Evolutionary conservation across 2,113 vertebrate genomes (phyloP).

Genomic region (Xenopus laevis): DNA sequence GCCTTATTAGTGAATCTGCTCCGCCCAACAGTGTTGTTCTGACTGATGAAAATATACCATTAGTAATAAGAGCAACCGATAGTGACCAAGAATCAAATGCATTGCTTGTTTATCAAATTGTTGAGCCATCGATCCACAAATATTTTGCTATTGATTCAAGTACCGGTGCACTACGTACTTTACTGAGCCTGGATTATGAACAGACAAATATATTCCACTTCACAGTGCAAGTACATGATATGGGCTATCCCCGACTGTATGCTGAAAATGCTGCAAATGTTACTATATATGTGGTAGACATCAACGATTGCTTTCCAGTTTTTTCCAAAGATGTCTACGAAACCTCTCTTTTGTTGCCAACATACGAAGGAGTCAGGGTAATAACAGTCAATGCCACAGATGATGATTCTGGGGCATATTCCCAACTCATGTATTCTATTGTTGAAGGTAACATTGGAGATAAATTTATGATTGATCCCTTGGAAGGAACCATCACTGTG

Average conservation of each 20-base stretch:
- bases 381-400: constrained; percentile 82
- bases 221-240: constrained; percentile 90
- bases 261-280: constrained; percentile 88
- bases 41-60: constrained; percentile 77
- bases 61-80: constrained; percentile 87
- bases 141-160: constrained; percentile 93
- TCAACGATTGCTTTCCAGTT: constrained; percentile 89
- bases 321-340: constrained; percentile 83
- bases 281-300: constrained; percentile 84
- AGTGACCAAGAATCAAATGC: constrained; percentile 83
- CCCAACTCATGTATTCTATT: constrained; percentile 86
- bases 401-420: constrained; percentile 80
- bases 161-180: constrained; percentile 86
- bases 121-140: constrained; percentile 83
- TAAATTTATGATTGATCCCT: constrained; percentile 81
- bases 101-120: constrained; percentile 90
- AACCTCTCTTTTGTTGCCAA: constrained; percentile 78
- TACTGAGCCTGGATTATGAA: constrained; percentile 83
- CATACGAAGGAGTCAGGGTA: constrained; percentile 86
- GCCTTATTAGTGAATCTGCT: constrained; percentile 85
- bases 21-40: constrained; percentile 83
- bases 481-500: constrained; percentile 76
- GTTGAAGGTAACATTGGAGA: constrained; percentile 94
- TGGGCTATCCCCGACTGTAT: constrained; percentile 81
- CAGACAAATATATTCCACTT: constrained; percentile 81